Conservation (phyloP, 2,113 vertebrate genomes). For the Chionodraco myersi region DNA sequence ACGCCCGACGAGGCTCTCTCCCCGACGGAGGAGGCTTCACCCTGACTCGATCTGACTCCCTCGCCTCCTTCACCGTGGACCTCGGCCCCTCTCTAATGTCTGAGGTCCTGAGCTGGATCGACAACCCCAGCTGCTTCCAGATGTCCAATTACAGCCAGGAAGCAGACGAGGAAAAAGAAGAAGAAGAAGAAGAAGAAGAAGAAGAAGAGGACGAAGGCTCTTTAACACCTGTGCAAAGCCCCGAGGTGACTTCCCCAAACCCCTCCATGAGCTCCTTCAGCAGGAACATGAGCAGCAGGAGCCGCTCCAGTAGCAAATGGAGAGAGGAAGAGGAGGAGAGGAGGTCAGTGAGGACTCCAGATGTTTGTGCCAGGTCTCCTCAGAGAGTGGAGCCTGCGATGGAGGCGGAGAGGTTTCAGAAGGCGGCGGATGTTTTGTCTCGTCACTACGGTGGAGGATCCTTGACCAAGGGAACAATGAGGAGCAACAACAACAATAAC, state of each 20-base stretch:
- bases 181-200: conserved; percentile 55
- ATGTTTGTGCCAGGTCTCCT: too few species aligned
- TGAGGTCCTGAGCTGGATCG: conserved; percentile 91
- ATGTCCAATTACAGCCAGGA: conserved; percentile 29
- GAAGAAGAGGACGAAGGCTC: conserved; percentile 60
- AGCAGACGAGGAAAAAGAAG: conserved; percentile 37
- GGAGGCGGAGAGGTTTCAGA: too few species aligned
- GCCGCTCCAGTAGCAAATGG: too few species aligned
- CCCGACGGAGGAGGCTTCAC: conserved; percentile 40
- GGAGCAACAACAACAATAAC: too few species aligned
- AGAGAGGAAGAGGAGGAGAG: too few species aligned
- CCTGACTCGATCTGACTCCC: conserved; percentile 88
- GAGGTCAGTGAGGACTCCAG: too few species aligned
- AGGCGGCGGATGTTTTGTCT: too few species aligned
- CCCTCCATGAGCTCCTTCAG: conserved; percentile 21
- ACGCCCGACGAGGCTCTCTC: conserved; percentile 40
- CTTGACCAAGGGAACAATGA: too few species aligned
- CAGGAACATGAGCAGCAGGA: too few species aligned
- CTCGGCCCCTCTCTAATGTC: conserved; percentile 95
- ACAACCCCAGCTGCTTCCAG: conserved; percentile 80
- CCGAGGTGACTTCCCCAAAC: conserved; percentile 57
- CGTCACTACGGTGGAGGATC: too few species aligned
- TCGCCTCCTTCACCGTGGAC: conserved; percentile 94
- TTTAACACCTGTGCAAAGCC: conserved; percentile 66
- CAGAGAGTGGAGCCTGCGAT: too few species aligned